These are phyloP conservation scores for Apostichopus californicus DNA, from an alignment of 35 echinoderm and acorn worm species.

Conservation along the genomic window DNA sequence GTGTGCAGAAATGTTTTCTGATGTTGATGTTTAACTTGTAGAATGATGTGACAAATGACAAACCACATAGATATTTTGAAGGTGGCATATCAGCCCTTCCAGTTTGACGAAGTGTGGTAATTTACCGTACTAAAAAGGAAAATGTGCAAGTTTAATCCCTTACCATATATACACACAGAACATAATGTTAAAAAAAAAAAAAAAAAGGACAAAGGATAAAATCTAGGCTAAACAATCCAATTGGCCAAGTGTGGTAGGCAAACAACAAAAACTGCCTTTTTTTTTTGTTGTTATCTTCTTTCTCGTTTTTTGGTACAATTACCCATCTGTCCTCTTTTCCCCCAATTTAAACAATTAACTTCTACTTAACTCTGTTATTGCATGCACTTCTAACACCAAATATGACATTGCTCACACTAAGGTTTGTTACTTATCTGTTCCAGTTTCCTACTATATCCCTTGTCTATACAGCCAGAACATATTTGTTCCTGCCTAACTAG, in stretches of 20 bases:
- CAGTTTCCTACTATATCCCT: slow-evolving; percentile 36
- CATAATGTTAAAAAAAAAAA: too few relatives aligned
- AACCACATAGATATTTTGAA: too few relatives aligned
- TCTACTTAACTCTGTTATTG: slow-evolving; percentile 30
- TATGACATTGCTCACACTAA: slow-evolving; percentile 22
- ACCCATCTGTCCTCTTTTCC: slow-evolving; percentile 33
- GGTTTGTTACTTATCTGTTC: not conserved
- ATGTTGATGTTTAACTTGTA: too few relatives aligned
- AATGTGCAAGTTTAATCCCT: not conserved
- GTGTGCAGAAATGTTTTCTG: too few relatives aligned
- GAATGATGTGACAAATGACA: too few relatives aligned
- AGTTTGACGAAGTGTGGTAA: too few relatives aligned
- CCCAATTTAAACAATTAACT: slow-evolving; percentile 57
- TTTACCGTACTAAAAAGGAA: not conserved
- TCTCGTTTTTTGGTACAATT: not conserved
- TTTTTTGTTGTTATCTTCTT: not conserved
- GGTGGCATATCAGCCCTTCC: too few relatives aligned
- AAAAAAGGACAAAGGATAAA: not conserved
- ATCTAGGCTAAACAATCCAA: slow-evolving; percentile 45
- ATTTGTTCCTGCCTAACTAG: slow-evolving; percentile 56
- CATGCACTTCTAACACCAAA: not conserved
- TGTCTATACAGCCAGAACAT: slow-evolving; percentile 34
- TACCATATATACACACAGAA: not conserved
- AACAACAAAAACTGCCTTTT: slow-evolving; percentile 1
- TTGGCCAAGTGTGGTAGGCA: slow-evolving; percentile 24